phyloP scores from a whole-genome alignment of 2,797 vertebrate genomes.

The Eulemur rubriventer region DNA sequence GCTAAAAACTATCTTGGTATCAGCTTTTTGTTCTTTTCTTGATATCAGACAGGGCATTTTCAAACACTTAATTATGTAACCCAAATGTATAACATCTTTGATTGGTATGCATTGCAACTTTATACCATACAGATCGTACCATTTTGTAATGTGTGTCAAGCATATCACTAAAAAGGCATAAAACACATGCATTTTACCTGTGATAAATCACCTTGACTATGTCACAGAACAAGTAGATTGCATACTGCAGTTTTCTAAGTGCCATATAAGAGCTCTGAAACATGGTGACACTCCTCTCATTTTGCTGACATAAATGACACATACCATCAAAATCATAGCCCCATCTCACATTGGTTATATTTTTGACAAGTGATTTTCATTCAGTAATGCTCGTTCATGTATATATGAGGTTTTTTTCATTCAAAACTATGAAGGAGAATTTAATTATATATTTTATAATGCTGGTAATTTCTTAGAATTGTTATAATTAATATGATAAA shows the following conservation, averaged over 20 bases:
- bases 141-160: constrained; percentile 48
- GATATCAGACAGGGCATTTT: constrained; percentile 20
- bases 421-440: not conserved
- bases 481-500: constrained; percentile 42
- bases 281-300: not conserved
- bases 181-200: constrained; percentile 41
- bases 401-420: not conserved
- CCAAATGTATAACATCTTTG: constrained; percentile 21
- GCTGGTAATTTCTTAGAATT: not conserved
- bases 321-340: constrained; percentile 47
- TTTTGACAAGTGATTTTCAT: constrained; percentile 66
- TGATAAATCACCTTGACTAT: constrained; percentile 45
- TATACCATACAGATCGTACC: constrained; percentile 16
- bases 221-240: constrained; percentile 45
- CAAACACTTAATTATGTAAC: constrained; percentile 29
- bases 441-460: constrained; percentile 29
- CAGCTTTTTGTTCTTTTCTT: not conserved
- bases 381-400: constrained; percentile 32
- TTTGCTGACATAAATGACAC: constrained; percentile 54
- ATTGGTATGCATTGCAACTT: constrained; percentile 41
- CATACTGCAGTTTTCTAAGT: constrained; percentile 52
- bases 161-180: constrained; percentile 54
- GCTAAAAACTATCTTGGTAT: not conserved
- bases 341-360: constrained; percentile 19
- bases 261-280: constrained; percentile 46